Base-by-base conservation (phyloP, 2,113 vertebrate genomes). In the Pheucticus melanocephalus region DNA sequence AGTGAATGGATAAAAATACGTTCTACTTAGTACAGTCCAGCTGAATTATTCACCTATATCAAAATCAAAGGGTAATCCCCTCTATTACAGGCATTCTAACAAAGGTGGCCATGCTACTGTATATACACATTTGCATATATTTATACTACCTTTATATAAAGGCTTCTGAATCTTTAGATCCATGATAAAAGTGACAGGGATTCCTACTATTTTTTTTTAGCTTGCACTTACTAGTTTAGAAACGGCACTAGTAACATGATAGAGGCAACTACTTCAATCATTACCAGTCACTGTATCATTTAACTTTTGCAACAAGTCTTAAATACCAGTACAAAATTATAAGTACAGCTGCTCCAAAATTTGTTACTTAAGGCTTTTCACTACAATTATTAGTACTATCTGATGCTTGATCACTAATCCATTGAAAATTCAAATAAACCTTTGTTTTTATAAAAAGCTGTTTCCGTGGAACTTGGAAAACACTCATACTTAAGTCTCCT, bases 61-160 rank as follows among this genome's bases (percentile, higher is more conserved):
- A 97, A 97, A 98, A 97, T 86, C 94, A 91, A 97, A 96, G 91
- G 93, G 96, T 95, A 95, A 95, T 65, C 86, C 95, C 97, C 93
- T 97, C 85, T 97, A 93, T 94, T 94, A 97, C 79, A 97, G 95
- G 96, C 97, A 97, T 97, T 97, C 97, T 97, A 97, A 94, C 89
- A 97, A 98, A 96, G 94, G 92, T 93, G 95, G 91, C 92, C 96
- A 97, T 98, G 96, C 97, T 96, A 93, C 76, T 94, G 70, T 98
- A 97, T 97, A 95, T 98, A 97, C 95, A 98, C 72, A 97, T 97
- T 97, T 98, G 97, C 98, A 98, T 98, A 98, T 97, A 97, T 95
- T 94, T 97, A 96, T 97, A 94, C 95, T 96, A 97, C 93, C 96
- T 96, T 97, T 60, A 56, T 94, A 79, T 88, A 94, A 97, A 96